Base-by-base conservation (phyloP, 1,140 invertebrate genomes). In the Lasaia peninsularis region DNA sequence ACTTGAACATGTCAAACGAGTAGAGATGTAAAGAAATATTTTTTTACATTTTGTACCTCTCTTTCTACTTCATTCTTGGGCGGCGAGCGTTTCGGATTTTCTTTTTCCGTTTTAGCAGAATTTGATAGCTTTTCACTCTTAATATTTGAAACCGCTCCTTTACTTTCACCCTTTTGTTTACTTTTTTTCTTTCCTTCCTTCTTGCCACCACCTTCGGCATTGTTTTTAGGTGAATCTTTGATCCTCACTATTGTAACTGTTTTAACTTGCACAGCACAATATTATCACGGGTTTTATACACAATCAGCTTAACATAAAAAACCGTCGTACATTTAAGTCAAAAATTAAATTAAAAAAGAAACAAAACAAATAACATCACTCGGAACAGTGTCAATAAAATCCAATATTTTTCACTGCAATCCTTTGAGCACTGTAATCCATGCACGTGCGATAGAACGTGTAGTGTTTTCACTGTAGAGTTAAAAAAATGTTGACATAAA, bases 111-210 rank as follows among this genome's bases (percentile, higher is more conserved):
- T 52, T 77, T 89, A 37, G 60, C 58, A 50, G 67, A 49, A 55
- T 57, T 67, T 48, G 69, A 55, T 14, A 63, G 58, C 62, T 80
- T 87, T 53, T 86, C 78, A 44, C 64, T 77, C 58, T 81, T 82
- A 55, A 58, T 74, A 54, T 61, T 71, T 59, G 85, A 80, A 74
- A 86, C 80, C 69, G 81, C 62, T 48, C 66, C 64, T 62, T 78
- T 75, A 49, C 59, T 72, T 67, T 88, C 85, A 21, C 75, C 63
- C 60, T 88, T 89, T 64, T 86, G 87, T 75, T 88, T 89, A 61
- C 48, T 84, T 86, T 90, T 90, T 88, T 87, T 90, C 80, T 90
- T 90, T 78, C 75, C 82, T 89, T 90, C 89, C 84, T 90, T 90
- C 74, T 89, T 90, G 76, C 80, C 76, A 73, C 81, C 78, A 68